Percentiles rank a stretch among this genome's conserved stretches.
These are phyloP conservation scores for Drosophila pallidifrons DNA, from an alignment of 1,140 invertebrate species.

Conservation along the genomic window DNA sequence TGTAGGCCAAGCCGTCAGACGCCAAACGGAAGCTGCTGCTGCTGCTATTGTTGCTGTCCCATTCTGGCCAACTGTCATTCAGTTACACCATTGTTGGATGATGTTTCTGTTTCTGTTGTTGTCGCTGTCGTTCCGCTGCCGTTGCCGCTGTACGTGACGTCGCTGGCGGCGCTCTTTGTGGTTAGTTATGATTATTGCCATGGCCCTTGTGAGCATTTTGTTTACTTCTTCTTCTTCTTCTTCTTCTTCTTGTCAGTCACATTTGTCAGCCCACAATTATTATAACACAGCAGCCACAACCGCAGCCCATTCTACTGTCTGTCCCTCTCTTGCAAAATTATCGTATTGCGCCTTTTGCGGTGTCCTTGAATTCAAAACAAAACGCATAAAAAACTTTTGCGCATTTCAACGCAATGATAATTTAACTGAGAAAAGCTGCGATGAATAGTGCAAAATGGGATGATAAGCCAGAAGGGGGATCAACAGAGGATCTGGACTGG, in stretches of 20 bases:
- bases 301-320: conserved; percentile 21
- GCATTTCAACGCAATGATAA: conserved; percentile 73
- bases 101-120: conserved; percentile 20
- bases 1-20: conserved; percentile 73
- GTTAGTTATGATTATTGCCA: conserved; percentile 79
- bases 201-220: conserved; percentile 64
- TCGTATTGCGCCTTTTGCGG: conserved; percentile 75
- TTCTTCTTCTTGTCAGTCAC: conserved; percentile 65
- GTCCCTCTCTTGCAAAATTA: conserved; percentile 55
- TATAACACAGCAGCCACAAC: conserved; percentile 60
- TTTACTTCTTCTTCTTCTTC: conserved; percentile 60
- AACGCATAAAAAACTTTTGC: conserved; percentile 69
- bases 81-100: conserved; percentile 34
- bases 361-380: conserved; percentile 73
- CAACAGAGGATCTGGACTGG: not conserved
- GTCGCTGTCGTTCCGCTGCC: conserved; percentile 26
- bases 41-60: conserved; percentile 43
- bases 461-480: not conserved
- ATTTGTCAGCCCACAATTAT: conserved; percentile 78
- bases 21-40: conserved; percentile 40
- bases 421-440: conserved; percentile 43
- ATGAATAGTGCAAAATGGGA: not conserved
- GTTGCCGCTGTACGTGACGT: conserved; percentile 21
- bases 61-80: conserved; percentile 39
- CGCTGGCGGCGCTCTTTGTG: conserved; percentile 65